Percentiles rank a stretch among this genome's conserved stretches.
Conservation (phyloP, 2,888 invertebrate species). For the Clitarchus hookeri region DNA sequence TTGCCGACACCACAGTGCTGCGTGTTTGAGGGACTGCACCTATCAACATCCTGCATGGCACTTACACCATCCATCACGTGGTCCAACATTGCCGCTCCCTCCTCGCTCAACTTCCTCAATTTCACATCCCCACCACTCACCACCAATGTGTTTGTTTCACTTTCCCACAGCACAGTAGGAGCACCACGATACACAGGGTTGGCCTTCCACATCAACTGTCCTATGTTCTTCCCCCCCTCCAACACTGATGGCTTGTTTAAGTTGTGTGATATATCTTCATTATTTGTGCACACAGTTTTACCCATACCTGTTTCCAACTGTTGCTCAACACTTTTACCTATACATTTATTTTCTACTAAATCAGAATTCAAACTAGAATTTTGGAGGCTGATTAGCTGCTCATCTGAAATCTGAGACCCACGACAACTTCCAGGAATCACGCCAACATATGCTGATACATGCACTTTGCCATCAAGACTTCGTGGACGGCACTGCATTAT, state of each 20-base stretch:
- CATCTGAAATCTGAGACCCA: background rate
- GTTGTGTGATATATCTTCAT: background rate
- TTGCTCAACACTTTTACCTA: background rate
- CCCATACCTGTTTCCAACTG: background rate
- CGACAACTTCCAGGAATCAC: background rate
- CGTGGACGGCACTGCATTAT: background rate
- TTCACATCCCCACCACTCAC: background rate
- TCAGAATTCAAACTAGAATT: background rate
- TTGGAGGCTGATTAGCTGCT: background rate
- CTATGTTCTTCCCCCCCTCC: background rate
- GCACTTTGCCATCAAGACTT: background rate
- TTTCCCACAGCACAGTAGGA: background rate
- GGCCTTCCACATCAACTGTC: background rate
- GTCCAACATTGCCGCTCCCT: background rate
- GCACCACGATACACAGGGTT: conserved; percentile 3
- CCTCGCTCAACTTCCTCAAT: conserved; percentile 9
- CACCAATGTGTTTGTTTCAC: conserved; percentile 5
- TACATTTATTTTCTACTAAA: background rate
- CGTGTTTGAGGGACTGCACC: background rate
- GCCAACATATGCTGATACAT: background rate
- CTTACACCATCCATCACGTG: background rate
- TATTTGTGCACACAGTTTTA: background rate
- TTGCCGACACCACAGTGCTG: background rate
- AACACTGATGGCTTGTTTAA: background rate
- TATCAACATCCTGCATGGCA: background rate